Base-by-base conservation (phyloP, 2,888 invertebrate species). In the Galerucella calmariensis region DNA sequence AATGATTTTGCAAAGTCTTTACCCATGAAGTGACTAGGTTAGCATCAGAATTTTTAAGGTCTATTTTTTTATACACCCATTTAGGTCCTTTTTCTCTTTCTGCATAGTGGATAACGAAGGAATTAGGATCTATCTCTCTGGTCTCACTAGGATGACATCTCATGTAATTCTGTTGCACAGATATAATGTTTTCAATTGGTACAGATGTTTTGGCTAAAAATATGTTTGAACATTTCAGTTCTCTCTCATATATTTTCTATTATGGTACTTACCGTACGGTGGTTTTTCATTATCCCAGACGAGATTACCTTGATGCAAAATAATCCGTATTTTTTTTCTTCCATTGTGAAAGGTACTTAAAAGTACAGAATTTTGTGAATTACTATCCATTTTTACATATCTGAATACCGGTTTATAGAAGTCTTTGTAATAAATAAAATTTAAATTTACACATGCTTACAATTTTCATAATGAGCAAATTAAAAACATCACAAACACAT, bases 31-130 rank as follows among this genome's bases (percentile, higher is more conserved):
- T 88, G n/a, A 92, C 89, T 81, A 92, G 90, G 75, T 90, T 85
- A 0, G 90, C 86, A 84, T 92, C 92, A 0, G 88, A 87, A 84
- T 92, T 92, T 81, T 89, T 89, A 83, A 92, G 88, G 1, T 89
- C 89, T 35, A 92, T 86, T 48, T 88, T 88, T 77, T 89, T 89
- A 78, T 91, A 89, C 58, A 89, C 88, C 92, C 91, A 92, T 80
- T 89, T 89, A 82, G 90, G 90, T 80, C 90, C 90, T 71, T 89
- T 85, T 10, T 88, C 88, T 62, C 88, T 86, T 16, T 90, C 90
- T 0, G 91, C 92, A 85, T 92, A 92, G 81, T 92, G 90, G n/a
- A 92, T 88, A 62, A 90, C 88, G 81, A 91, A 92, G 79, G 89
- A 88, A 72, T 89, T 87, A 10, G 88, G 88, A 74, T 87, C 84